Evolutionary conservation across 2,797 vertebrate species (phyloP).

Genomic region (Micropoecilia bifurca): DNA sequence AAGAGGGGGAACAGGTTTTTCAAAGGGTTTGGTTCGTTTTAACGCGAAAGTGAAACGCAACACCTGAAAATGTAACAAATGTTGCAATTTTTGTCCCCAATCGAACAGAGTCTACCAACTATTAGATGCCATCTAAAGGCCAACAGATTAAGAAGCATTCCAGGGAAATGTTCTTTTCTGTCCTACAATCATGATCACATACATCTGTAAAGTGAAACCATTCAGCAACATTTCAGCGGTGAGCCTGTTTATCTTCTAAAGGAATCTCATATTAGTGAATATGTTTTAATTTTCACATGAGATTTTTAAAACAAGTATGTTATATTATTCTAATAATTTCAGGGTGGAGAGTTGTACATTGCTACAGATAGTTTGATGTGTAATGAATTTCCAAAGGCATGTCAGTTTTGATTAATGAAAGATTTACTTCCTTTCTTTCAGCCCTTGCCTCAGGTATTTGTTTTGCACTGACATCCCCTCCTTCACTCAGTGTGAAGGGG

Average conservation of each 20-base stretch:
- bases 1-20: background rate
- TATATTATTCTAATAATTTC: background rate
- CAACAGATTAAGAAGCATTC: background rate
- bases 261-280: background rate
- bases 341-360: background rate
- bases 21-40: background rate
- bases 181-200: background rate
- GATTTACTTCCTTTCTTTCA: background rate
- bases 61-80: background rate
- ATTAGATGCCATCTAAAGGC: background rate
- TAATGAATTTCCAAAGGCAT: background rate
- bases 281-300: background rate
- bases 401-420: background rate
- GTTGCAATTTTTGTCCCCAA: background rate
- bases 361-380: background rate
- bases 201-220: too few species aligned
- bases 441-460: background rate
- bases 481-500: background rate
- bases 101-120: background rate
- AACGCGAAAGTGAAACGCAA: background rate
- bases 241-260: background rate
- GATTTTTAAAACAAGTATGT: background rate
- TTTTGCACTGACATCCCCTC: background rate
- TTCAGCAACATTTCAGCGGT: too few species aligned
- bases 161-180: background rate